Evolutionary conservation across 2,113 vertebrate genomes (phyloP), one percentile per base, ranked within the genome.

Genomic region (Orthonyx spaldingii): DNA sequence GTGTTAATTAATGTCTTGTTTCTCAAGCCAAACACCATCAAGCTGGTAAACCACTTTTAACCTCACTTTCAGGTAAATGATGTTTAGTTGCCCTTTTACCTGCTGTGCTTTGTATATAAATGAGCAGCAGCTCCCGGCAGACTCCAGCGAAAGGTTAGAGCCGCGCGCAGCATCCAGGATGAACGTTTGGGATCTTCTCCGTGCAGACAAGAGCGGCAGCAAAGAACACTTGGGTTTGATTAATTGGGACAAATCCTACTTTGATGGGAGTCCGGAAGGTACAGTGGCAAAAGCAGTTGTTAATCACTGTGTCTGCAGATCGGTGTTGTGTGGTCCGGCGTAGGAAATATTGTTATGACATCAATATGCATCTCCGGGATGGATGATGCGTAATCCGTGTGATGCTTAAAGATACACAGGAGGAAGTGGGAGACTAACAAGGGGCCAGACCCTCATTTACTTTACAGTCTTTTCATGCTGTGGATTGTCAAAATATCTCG

Each of bases 141-240:
- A 96, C 83, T 70, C 79, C 76, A 22, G 33, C 6, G 71, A 98
- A 98, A 98, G 97, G 97, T 98, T 94, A 98, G 93, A 89, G 88
- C 79, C 65, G 9, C 59, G 16, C 27, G 1, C 60, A 92, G 97
- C 96, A 97, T 97, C 96, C 63, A 1, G 32, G 68, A 97, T 97
- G 95, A 96, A 96, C 12, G 5, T 41, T 84, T 5, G 35, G 92
- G 96, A 89, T 76, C 91, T 26, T 35, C 53, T 95, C 74, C 13
- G 4, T n/a, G 68, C 89, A 84, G 83, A 93, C 3, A 9, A 61
- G 32, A 4, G 1, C 63, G 80, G 90, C 89, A 91, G 94, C 88
- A 94, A 86, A 95, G 82, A 97, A 50, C 88, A 57, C 86, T 89
- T 52, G n/a, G 22, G 46, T 85, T 94, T 97, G 97, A 98, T 97